A percentile compares a stretch with the other conserved stretches of the same genome.
phyloP scores from a whole-genome alignment of 2,113 vertebrate genomes.

The Otus sunia region DNA sequence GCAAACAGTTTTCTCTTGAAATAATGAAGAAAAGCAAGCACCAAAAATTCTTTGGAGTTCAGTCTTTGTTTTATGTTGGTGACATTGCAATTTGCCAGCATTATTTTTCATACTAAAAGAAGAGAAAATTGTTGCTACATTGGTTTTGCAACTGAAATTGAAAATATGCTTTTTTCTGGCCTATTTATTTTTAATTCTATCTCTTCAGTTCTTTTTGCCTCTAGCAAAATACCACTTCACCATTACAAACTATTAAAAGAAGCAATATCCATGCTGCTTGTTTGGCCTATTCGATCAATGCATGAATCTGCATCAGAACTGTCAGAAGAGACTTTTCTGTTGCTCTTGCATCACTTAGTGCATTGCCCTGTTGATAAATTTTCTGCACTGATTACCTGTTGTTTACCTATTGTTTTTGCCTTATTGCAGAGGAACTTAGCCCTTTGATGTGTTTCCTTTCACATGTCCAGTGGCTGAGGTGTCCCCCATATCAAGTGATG shows the following conservation, averaged over 20 bases:
- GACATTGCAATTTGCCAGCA: not conserved
- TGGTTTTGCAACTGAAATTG: conserved; percentile 53
- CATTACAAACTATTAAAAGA: conserved; percentile 10
- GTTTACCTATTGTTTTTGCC: not conserved
- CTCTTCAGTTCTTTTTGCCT: conserved; percentile 34
- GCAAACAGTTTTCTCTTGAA: not conserved
- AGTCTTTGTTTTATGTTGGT: not conserved
- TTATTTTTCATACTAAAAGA: conserved; percentile 53
- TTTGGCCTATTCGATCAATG: not conserved
- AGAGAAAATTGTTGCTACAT: conserved; percentile 20
- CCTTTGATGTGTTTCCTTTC: not conserved
- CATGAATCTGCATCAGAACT: not conserved
- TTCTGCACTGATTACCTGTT: not conserved
- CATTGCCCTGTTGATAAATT: not conserved
- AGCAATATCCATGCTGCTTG: not conserved
- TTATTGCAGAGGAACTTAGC: not conserved
- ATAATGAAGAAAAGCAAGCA: not conserved
- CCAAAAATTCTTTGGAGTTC: not conserved
- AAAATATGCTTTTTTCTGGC: conserved; percentile 60
- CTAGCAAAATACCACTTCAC: conserved; percentile 17
- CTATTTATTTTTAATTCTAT: conserved; percentile 70
- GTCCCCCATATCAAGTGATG: not conserved
- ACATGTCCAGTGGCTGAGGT: not conserved
- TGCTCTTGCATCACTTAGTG: not conserved
- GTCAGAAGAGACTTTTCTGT: not conserved